A percentile compares a stretch with the other conserved stretches of the same genome.
Evolutionary conservation across 2,888 invertebrate genomes (phyloP).

Genomic region (Elysia crispata): DNA sequence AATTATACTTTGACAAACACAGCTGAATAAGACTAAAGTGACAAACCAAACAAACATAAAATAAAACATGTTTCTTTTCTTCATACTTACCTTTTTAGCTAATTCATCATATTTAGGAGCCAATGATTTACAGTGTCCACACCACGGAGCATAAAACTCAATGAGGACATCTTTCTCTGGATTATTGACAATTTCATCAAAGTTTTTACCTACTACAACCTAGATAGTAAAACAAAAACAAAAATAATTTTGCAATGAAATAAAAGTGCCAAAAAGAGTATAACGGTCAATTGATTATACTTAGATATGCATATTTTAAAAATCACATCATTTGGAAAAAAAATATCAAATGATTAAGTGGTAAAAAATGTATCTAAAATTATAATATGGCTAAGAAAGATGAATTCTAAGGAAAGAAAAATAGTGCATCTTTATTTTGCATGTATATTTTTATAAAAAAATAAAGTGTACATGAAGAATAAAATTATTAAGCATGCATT

Average conservation of each 20-base stretch:
- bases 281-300: no score
- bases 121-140: conserved; percentile 97
- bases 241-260: neutral
- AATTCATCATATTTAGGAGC: conserved; percentile 95
- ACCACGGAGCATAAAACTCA: conserved; percentile 99
- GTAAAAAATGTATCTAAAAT: neutral
- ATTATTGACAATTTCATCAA: conserved; percentile 94
- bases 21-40: no score
- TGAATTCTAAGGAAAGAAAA: neutral
- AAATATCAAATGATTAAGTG: no score
- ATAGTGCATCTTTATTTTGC: no score
- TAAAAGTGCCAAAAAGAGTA: no score
- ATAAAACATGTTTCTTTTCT: neutral
- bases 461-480: neutral
- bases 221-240: conserved; percentile 53
- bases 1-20: no score
- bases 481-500: neutral
- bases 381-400: neutral
- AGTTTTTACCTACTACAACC: conserved; percentile 97
- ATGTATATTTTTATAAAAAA: neutral
- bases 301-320: no score
- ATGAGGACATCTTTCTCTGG: conserved; percentile 94
- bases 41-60: no score
- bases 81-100: conserved; percentile 80
- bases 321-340: no score